Evolutionary conservation across 2,797 vertebrate species (phyloP).

Genomic region (Dicrostonyx torquatus): DNA sequence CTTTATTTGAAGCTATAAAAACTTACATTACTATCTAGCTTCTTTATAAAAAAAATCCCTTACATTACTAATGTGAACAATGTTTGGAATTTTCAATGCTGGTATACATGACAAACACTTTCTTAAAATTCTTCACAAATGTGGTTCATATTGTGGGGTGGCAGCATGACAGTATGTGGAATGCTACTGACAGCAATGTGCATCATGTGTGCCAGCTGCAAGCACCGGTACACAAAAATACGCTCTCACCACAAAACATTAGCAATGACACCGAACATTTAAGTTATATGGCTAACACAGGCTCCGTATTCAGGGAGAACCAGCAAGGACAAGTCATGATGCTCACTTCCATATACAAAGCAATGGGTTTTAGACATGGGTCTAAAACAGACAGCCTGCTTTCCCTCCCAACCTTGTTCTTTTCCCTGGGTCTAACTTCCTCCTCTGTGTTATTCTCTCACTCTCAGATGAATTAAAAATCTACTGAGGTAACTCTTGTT

Average conservation of each 20-base stretch:
- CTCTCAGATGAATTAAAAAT: constrained; percentile 51
- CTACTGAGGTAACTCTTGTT: background rate
- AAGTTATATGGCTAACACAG: constrained; percentile 33
- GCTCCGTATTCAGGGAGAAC: constrained; percentile 58
- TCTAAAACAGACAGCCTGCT: background rate
- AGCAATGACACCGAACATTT: constrained; percentile 21
- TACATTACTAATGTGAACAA: constrained; percentile 15
- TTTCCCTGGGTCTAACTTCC: background rate
- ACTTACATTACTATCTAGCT: too few species aligned
- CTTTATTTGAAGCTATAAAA: too few species aligned
- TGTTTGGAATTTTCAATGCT: constrained; percentile 31
- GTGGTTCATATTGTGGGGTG: background rate
- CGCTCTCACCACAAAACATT: constrained; percentile 49
- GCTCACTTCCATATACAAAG: background rate
- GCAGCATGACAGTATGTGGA: background rate
- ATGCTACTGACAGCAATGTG: background rate
- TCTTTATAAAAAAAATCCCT: too few species aligned
- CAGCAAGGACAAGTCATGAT: constrained; percentile 43
- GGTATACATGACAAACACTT: background rate
- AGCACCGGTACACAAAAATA: background rate
- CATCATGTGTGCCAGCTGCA: background rate
- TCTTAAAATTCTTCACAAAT: constrained; percentile 48
- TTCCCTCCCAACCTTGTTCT: background rate
- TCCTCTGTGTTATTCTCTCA: constrained; percentile 65
- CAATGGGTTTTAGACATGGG: constrained; percentile 15